Conservation (phyloP, 2,888 invertebrate genomes). For the Carpatolechia fugitivella region DNA sequence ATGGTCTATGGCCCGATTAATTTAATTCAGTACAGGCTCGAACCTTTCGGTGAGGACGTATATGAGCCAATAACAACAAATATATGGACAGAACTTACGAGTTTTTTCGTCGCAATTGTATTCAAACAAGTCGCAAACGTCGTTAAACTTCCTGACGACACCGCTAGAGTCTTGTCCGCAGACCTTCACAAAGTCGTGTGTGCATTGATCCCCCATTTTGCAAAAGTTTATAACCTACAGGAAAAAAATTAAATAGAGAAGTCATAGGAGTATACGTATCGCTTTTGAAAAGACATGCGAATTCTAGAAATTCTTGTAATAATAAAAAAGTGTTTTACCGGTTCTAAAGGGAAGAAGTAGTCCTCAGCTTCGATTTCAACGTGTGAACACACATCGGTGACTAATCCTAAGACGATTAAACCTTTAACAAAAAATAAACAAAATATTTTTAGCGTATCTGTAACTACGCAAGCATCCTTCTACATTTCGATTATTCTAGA, state of each 20-base stretch:
- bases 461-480: no score
- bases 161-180: conserved; percentile 71
- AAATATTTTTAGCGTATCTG: no score
- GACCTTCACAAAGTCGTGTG: conserved; percentile 66
- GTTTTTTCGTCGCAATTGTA: conserved; percentile 72
- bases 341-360: conserved; percentile 70
- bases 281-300: no score
- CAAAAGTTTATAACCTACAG: conserved; percentile 66
- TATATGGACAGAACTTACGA: conserved; percentile 43
- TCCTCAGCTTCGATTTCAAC: conserved; percentile 73
- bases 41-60: not conserved
- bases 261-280: not conserved
- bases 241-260: not conserved
- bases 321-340: conserved; percentile 38
- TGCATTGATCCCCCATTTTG: conserved; percentile 67
- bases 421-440: conserved; percentile 34
- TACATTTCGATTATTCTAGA: no score
- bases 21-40: no score
- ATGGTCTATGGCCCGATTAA: no score
- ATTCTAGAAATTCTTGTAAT: no score
- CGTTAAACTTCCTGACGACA: conserved; percentile 63
- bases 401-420: conserved; percentile 50
- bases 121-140: conserved; percentile 67
- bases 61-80: not conserved
- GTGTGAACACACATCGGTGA: conserved; percentile 56